Conservation (phyloP, 2,113 vertebrate genomes). For the Vulpes vulpes region DNA sequence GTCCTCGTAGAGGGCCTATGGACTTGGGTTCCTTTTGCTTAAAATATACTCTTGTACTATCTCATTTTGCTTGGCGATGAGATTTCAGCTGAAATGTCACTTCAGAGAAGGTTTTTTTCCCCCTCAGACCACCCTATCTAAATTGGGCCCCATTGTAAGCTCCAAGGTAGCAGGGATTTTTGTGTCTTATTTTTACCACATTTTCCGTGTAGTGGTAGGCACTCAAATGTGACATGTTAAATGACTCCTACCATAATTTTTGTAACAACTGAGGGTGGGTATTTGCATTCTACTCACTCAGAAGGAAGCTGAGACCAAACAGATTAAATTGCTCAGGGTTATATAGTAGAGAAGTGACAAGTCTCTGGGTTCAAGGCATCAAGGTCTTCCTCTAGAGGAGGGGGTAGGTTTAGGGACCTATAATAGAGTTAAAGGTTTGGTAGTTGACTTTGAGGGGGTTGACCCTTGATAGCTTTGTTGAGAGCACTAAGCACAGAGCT, state of each 20-base stretch:
- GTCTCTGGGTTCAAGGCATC: not conserved
- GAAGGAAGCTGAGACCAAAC: not conserved
- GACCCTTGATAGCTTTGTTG: not conserved
- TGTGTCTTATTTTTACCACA: not conserved
- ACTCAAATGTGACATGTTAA: not conserved
- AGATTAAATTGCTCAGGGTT: not conserved
- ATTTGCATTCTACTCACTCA: conserved; percentile 30
- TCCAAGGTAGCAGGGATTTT: not conserved
- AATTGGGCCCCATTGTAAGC: not conserved
- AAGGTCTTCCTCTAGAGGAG: not conserved
- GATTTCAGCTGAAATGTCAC: not conserved
- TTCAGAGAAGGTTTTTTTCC: not conserved
- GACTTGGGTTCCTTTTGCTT: not conserved
- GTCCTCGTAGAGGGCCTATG: not conserved
- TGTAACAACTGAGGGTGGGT: not conserved
- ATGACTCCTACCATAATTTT: not conserved
- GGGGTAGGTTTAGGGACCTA: not conserved
- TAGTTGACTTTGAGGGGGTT: not conserved
- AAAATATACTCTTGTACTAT: not conserved
- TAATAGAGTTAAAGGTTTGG: not conserved
- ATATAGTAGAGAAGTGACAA: not conserved
- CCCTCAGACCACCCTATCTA: not conserved
- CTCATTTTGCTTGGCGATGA: not conserved
- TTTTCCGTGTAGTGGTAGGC: not conserved
- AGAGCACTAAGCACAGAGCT: not conserved